Percentiles rank a stretch among this genome's conserved stretches.
Evolutionary conservation across 2,888 invertebrate genomes (phyloP).

Genomic region (Papilio demoleus): DNA sequence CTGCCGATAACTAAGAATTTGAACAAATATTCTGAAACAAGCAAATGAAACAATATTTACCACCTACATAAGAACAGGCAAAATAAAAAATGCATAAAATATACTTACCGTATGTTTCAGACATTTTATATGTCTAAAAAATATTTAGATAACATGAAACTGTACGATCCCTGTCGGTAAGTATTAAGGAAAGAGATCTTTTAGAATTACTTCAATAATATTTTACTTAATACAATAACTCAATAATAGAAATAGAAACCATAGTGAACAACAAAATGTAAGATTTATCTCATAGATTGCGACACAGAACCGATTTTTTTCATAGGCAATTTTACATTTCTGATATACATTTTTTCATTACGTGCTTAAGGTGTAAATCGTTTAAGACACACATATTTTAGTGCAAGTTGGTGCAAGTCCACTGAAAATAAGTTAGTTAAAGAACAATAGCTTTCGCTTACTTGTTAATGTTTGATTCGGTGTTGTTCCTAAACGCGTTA

Average conservation of each 20-base stretch:
- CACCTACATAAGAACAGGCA: neutral
- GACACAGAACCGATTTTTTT: too few species aligned
- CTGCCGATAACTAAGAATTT: constrained; percentile 94
- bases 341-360: too few species aligned
- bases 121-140: constrained; percentile 27
- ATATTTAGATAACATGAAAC: constrained; percentile 8
- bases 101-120: constrained; percentile 36
- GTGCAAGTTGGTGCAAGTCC: too few species aligned
- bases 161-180: neutral
- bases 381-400: too few species aligned
- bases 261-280: too few species aligned
- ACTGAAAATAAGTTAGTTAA: too few species aligned
- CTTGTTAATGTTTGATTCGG: too few species aligned
- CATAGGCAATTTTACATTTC: too few species aligned
- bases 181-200: neutral
- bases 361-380: too few species aligned
- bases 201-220: neutral
- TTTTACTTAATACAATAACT: neutral
- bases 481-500: too few species aligned
- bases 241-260: neutral
- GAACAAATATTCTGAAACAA: constrained; percentile 89
- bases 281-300: too few species aligned
- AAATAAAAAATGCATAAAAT: neutral
- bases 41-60: constrained; percentile 25
- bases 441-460: too few species aligned